These are phyloP conservation scores for Heterotis niloticus DNA, from an alignment of 2,113 vertebrate species.

Conservation along the genomic window DNA sequence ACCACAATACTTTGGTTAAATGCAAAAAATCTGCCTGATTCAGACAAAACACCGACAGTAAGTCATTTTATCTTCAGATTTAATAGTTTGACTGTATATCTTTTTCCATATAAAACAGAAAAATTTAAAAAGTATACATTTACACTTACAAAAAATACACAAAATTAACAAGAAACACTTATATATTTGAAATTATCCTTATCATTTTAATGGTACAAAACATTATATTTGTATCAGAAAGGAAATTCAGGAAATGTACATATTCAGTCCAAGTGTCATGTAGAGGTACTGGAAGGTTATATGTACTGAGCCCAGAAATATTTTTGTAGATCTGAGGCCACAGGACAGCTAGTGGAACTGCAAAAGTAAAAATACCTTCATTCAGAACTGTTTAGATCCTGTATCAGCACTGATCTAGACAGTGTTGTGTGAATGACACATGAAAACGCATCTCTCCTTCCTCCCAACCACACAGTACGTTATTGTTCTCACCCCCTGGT, in stretches of 20 bases:
- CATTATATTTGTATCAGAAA: not conserved
- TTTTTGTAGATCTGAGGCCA: not conserved
- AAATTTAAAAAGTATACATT: not conserved
- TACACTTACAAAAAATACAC: not conserved
- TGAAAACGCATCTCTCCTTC: not conserved
- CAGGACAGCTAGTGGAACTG: constrained; percentile 9
- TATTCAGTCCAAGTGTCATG: too few relatives aligned
- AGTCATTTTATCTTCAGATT: not conserved
- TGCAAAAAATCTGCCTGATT: too few relatives aligned
- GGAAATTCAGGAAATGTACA: not conserved
- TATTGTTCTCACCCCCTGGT: not conserved
- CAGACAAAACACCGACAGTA: not conserved
- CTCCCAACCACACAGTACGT: not conserved
- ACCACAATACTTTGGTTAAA: too few relatives aligned
- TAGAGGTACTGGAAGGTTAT: too few relatives aligned
- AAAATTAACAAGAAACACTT: not conserved
- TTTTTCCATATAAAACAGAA: not conserved
- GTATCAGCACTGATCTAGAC: not conserved
- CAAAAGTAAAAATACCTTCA: constrained; percentile 16
- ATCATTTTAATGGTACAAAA: too few relatives aligned
- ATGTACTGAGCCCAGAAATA: not conserved
- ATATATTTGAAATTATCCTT: not conserved
- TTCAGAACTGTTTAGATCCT: constrained; percentile 13
- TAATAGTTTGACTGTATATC: not conserved
- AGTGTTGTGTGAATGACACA: constrained; percentile 11